phyloP scores from a whole-genome alignment of 2,797 vertebrate genomes.

The Alosa sapidissima region DNA sequence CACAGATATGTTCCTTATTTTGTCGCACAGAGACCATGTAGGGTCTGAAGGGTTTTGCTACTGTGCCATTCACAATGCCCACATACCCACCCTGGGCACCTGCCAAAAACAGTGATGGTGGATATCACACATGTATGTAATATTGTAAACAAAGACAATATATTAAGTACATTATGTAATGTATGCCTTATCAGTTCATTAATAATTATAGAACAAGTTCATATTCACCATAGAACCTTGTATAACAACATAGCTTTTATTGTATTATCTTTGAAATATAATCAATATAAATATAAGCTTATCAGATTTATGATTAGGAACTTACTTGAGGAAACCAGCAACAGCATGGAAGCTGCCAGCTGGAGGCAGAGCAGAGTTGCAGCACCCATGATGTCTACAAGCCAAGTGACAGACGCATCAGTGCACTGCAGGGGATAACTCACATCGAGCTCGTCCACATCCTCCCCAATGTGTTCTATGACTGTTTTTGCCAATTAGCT shows the following conservation, averaged over 20 bases:
- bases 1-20: slow-evolving; percentile 50
- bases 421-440: neutral
- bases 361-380: slow-evolving; percentile 33
- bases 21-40: slow-evolving; percentile 72
- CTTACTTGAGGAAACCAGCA: slow-evolving; percentile 39
- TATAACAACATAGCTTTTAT: too few relatives aligned
- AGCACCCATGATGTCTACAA: slow-evolving; percentile 37
- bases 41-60: slow-evolving; percentile 48
- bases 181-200: neutral
- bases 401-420: neutral
- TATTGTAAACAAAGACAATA: neutral
- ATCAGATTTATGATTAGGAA: neutral
- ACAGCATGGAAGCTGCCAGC: slow-evolving; percentile 34
- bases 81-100: slow-evolving; percentile 28
- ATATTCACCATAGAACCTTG: neutral
- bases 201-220: neutral
- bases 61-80: slow-evolving; percentile 53
- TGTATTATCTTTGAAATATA: neutral
- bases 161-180: neutral
- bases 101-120: neutral
- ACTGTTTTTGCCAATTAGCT: neutral
- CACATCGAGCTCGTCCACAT: neutral
- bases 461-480: neutral
- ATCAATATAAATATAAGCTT: too few relatives aligned
- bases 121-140: too few relatives aligned